phyloP scores from a whole-genome alignment of 2,888 invertebrate genomes.

The Andrena hattorfiana region DNA sequence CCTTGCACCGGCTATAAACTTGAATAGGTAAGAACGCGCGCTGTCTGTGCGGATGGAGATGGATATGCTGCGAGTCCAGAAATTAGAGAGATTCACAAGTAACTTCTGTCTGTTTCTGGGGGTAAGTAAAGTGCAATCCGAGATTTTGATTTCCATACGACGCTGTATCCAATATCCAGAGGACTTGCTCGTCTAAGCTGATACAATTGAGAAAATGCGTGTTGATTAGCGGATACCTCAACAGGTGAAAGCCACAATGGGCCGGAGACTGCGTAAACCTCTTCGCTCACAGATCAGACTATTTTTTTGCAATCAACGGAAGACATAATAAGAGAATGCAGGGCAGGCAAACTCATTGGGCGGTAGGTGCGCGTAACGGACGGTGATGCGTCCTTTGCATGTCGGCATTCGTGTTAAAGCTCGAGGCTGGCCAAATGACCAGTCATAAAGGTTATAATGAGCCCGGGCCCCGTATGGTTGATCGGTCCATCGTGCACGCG shows the following conservation, averaged over 20 bases:
- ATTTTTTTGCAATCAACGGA: conserved; percentile 19
- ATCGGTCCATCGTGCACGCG: conserved; percentile 68
- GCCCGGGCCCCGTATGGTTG: conserved; percentile 70
- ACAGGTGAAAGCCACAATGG: not conserved
- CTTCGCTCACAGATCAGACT: not conserved
- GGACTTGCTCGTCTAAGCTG: not conserved
- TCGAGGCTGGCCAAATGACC: conserved; percentile 75
- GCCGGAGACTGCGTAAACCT: not conserved
- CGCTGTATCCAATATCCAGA: no score
- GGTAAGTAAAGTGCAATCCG: no score
- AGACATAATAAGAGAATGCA: conserved; percentile 39
- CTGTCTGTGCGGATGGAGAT: not conserved
- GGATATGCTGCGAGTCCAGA: not conserved
- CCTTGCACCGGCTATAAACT: not conserved
- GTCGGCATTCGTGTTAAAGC: conserved; percentile 74
- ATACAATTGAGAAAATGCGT: not conserved
- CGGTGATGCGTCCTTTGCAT: conserved; percentile 74
- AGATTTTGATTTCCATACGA: no score
- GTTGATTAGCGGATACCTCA: not conserved
- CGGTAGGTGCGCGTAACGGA: conserved; percentile 55
- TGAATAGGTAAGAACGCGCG: conserved; percentile 1
- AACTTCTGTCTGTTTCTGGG: no score
- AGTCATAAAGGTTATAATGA: conserved; percentile 80
- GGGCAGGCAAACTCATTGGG: conserved; percentile 54
- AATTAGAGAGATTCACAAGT: no score